Percentiles rank a stretch among this genome's conserved stretches.
Conservation (phyloP, 2,888 invertebrate species). For the Rhagium mordax region DNA sequence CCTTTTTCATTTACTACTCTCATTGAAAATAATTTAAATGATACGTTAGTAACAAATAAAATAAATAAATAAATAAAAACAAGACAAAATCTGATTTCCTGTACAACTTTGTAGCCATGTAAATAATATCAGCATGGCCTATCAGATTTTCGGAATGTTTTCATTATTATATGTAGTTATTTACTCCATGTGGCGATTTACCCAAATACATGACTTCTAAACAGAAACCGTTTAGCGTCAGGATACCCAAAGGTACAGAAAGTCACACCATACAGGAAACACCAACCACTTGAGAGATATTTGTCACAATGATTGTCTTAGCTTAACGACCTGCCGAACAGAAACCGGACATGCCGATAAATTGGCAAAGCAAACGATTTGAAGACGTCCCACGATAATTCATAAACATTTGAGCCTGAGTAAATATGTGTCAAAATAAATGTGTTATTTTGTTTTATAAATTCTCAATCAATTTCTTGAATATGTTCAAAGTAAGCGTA, state of each 20-base stretch:
- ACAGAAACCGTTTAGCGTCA: not conserved
- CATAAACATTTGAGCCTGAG: not conserved
- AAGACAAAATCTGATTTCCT: too few relatives aligned
- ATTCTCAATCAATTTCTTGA: too few relatives aligned
- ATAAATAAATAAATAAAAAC: too few relatives aligned
- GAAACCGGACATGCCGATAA: constrained; percentile 19
- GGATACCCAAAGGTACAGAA: constrained; percentile 32
- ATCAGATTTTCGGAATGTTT: too few relatives aligned
- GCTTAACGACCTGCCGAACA: constrained; percentile 15
- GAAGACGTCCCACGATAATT: constrained; percentile 13
- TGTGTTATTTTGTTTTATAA: not conserved
- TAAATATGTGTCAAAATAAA: not conserved
- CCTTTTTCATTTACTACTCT: too few relatives aligned
- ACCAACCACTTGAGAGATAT: constrained; percentile 40
- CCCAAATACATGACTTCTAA: constrained; percentile 24
- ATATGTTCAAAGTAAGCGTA: too few relatives aligned
- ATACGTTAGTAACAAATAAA: too few relatives aligned
- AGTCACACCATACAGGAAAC: constrained; percentile 35
- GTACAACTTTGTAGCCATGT: too few relatives aligned
- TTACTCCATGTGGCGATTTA: not conserved
- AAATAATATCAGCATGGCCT: too few relatives aligned
- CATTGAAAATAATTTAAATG: too few relatives aligned
- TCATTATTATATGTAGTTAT: too few relatives aligned
- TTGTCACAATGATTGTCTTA: constrained; percentile 33
- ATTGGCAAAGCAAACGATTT: constrained; percentile 10